Evolutionary conservation across 1,140 invertebrate genomes (phyloP), one percentile per base, ranked within the genome.

Genomic region (Sminthurinus signatus): DNA sequence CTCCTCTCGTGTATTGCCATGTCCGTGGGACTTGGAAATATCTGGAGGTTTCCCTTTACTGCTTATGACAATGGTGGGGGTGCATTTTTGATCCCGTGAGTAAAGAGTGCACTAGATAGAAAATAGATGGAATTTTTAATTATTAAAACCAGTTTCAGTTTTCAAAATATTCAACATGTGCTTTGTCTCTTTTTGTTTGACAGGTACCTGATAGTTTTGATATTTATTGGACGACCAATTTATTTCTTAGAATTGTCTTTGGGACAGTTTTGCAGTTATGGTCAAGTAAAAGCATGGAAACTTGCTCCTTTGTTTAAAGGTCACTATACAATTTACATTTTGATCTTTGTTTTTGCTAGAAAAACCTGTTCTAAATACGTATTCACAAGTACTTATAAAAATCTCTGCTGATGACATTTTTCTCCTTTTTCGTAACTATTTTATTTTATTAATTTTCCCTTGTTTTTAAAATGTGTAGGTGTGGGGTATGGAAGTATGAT

Each of bases 1-100:
- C 62, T 92, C 60, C 77, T 92, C 19, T 87, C 88, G 28, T 88
- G 87, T 73, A 81, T 91, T 46, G 80, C 89, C 75, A 78, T 92
- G 79, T 83, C 85, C 15, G 86, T 92, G 21, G 88, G 89, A 4
- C 81, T 91, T 54, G 77, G 78, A 57, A 36, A 64, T 50, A 21
- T 57, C 3, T 57, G 8, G 17, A 17, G 27, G 36, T 23, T 14
- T 17, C 17, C 32, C 5, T 36, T 36, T 15, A 36, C 32, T 36
- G 32, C 32, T 8, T 36, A 36, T 15, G 32, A 36, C 32, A 36
- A 36, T 15, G 32, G 32, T 8, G 32, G 32, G 15, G 32, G 32
- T 36, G n/a, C n/a, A n/a, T n/a, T n/a, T n/a, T n/a, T n/a, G n/a
- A n/a, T n/a, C n/a, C n/a, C n/a, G n/a, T n/a, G n/a, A n/a, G n/a